These are phyloP conservation scores for Scolopax rusticola DNA, from an alignment of 2,797 vertebrate species.

Conservation along the genomic window DNA sequence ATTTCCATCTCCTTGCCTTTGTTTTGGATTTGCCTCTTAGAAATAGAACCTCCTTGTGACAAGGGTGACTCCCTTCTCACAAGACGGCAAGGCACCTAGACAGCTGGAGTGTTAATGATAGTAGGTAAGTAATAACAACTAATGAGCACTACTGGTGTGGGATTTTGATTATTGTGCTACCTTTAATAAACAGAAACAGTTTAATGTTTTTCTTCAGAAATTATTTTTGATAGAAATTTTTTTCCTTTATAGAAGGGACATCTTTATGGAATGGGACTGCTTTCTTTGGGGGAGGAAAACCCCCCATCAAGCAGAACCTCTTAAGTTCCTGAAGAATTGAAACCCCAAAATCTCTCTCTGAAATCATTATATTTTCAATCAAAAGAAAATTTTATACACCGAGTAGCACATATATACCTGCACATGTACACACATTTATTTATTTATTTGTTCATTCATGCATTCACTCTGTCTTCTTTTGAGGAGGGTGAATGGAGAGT, in stretches of 20 bases:
- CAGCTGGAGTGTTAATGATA: background rate
- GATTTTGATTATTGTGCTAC: background rate
- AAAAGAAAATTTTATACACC: background rate
- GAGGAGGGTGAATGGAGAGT: accelerated
- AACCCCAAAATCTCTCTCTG: background rate
- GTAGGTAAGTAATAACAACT: background rate
- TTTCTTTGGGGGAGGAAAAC: background rate
- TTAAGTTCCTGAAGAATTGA: background rate
- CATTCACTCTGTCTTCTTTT: background rate
- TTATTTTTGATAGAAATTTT: background rate
- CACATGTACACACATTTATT: background rate
- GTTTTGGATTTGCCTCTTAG: background rate
- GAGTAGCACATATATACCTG: accelerated
- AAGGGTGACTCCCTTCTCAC: background rate
- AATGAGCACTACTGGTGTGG: background rate
- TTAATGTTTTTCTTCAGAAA: background rate
- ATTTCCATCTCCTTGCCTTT: background rate
- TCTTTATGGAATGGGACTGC: background rate
- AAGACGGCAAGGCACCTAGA: background rate
- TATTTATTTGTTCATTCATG: background rate
- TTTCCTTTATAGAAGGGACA: background rate
- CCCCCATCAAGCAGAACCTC: background rate
- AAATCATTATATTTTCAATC: background rate
- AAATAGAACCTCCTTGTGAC: background rate
- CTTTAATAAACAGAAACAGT: background rate